These are phyloP conservation scores for Drosophila punjabiensis DNA, from an alignment of 1,140 invertebrate genomes.

Conservation along the genomic window DNA sequence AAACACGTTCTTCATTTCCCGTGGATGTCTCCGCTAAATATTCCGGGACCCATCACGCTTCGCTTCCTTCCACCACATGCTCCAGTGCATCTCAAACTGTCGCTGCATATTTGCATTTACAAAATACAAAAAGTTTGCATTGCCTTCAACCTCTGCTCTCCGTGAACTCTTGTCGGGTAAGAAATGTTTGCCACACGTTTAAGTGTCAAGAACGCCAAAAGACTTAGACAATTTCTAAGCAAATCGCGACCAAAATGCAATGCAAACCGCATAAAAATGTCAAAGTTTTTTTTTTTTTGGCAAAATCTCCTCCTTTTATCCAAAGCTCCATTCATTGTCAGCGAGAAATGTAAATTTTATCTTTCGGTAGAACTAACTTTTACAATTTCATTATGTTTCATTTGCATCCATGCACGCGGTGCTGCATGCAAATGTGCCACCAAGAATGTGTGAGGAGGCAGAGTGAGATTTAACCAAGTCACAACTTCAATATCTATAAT, in stretches of 20 bases:
- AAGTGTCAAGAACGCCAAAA: conserved; percentile 77
- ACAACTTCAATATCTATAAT: conserved; percentile 24
- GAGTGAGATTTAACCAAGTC: conserved; percentile 6
- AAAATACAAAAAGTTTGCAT: conserved; percentile 40
- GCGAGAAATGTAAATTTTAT: conserved; percentile 79
- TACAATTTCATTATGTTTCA: conserved; percentile 83
- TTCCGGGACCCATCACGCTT: conserved; percentile 23
- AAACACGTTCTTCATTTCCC: conserved; percentile 52
- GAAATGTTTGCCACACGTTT: conserved; percentile 78
- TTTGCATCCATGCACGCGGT: conserved; percentile 56
- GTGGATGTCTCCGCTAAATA: conserved; percentile 43
- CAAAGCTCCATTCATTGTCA: conserved; percentile 47
- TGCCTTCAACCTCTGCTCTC: conserved; percentile 28
- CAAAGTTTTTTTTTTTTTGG: conserved; percentile 68
- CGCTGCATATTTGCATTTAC: conserved; percentile 67
- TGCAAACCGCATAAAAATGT: conserved; percentile 73
- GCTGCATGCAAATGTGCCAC: conserved; percentile 56
- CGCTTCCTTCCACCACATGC: conserved; percentile 37
- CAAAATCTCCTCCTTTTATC: conserved; percentile 8
- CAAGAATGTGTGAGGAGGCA: background rate
- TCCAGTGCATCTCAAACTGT: conserved; percentile 66
- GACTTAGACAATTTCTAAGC: conserved; percentile 79
- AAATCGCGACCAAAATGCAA: conserved; percentile 71
- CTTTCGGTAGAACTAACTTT: conserved; percentile 75
- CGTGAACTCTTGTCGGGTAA: conserved; percentile 43